Conservation (phyloP, 2,797 vertebrate genomes). For the Parotocinclus haroldoi region DNA sequence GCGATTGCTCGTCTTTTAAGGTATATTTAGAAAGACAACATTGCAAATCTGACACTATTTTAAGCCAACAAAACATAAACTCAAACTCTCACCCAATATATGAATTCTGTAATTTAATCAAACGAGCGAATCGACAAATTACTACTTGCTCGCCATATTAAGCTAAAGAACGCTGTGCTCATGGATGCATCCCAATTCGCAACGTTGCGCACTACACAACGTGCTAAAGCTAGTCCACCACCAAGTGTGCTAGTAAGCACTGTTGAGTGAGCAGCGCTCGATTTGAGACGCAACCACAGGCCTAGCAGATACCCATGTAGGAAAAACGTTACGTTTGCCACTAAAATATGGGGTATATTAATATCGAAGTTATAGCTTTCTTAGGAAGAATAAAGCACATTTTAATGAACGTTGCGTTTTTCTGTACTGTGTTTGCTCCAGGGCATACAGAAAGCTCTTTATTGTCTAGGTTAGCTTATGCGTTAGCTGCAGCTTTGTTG, state of each 20-base stretch:
- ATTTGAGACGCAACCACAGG: neutral
- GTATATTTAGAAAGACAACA: no score
- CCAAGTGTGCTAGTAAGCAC: neutral
- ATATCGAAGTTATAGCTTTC: neutral
- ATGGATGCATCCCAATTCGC: neutral
- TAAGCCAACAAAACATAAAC: no score
- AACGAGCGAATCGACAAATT: no score
- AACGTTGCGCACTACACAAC: neutral
- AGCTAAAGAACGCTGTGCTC: neutral
- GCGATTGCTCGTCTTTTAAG: no score
- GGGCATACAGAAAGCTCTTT: no score
- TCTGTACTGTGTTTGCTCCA: no score
- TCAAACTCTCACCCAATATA: no score
- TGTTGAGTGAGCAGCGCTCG: neutral
- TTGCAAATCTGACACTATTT: no score
- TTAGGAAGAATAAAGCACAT: neutral
- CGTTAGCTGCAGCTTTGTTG: no score
- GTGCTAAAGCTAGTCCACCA: neutral
- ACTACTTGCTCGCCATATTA: neutral
- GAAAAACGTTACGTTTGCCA: neutral
- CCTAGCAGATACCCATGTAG: neutral
- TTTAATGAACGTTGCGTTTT: neutral
- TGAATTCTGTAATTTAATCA: no score
- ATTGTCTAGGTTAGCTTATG: no score
- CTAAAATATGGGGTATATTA: neutral